These are phyloP conservation scores for Muscidifurax raptorellus DNA, from an alignment of 1,140 invertebrate genomes.

Conservation along the genomic window DNA sequence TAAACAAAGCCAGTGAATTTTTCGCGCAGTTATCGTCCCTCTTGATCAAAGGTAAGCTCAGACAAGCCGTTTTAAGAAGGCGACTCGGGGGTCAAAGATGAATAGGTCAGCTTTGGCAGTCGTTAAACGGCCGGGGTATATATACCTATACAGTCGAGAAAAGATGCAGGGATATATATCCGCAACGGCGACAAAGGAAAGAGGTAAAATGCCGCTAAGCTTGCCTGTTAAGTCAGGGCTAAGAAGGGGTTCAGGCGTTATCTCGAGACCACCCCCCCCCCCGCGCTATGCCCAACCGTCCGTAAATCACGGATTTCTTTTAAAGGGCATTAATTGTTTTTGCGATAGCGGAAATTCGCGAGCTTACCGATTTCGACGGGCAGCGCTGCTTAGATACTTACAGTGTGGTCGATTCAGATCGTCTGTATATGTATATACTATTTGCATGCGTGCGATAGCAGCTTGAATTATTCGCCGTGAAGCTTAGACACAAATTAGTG, in stretches of 20 bases:
- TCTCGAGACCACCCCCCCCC: conserved; percentile 64
- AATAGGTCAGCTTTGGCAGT: conserved; percentile 62
- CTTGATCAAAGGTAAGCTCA: conserved; percentile 30
- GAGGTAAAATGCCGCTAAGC: conserved; percentile 59
- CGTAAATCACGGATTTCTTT: conserved; percentile 76
- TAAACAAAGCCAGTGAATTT: neutral
- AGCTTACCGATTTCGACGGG: conserved; percentile 48
- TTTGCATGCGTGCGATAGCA: neutral
- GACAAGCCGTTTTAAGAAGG: conserved; percentile 11
- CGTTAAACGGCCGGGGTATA: conserved; percentile 56
- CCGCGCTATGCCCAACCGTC: conserved; percentile 41
- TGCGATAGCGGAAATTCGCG: conserved; percentile 72
- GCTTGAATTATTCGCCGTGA: neutral
- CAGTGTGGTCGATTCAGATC: neutral
- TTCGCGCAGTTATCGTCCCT: too few species aligned
- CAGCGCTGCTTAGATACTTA: neutral
- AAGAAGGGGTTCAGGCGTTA: conserved; percentile 69
- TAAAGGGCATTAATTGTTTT: conserved; percentile 76
- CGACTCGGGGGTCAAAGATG: conserved; percentile 29
- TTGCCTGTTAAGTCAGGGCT: conserved; percentile 65
- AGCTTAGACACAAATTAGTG: neutral
- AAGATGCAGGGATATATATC: neutral
- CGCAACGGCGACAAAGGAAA: neutral
- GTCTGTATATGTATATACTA: too few species aligned
- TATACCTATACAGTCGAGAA: neutral